Evolutionary conservation across 2,888 invertebrate genomes (phyloP), one percentile per base, ranked within the genome.

Genomic region (Agonopterix subpropinquella): DNA sequence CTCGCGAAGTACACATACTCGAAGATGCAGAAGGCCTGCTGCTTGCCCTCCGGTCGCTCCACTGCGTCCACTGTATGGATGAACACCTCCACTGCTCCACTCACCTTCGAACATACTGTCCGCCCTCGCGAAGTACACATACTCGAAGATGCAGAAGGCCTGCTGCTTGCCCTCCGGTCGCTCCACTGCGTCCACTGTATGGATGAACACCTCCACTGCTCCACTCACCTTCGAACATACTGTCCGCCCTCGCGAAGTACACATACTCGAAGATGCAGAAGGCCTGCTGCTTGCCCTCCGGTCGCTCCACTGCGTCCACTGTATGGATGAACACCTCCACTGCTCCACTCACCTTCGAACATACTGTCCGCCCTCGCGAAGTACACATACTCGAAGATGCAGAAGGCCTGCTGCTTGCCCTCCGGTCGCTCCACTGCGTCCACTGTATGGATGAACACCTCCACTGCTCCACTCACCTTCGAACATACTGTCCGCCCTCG

Each of bases 221-320:
- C 11, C 13, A 48, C 62, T 70, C 61, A 94, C 95, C 98, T 91
- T 99, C 98, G 70, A 99, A 96, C 69, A 96, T 94, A 72, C 96
- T 96, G 80, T 99, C 99, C 1, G 98, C 94, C 58, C 99, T 85
- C 0, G 99, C 98, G 89, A 99, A 99, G 85, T 99, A 99, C 0
- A 99, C 98, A 77, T 99, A 99, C 82, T 99, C 99, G 82, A 99
- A 99, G 70, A 99, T 98, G 80, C 99, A 99, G 88, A 99, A 98
- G 0, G 99, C 98, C 61, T 96, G 94, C 52, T 93, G 92, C 57
- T 92, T 93, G 64, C 92, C 91, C 53, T 92, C 91, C 0, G 96
- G 96, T 46, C 96, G 90, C 59, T 94, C 93, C 45, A 98, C 94
- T 52, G 97, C 94, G 67, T 94, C 95, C 57, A 97, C 92, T 0